Percentiles rank a stretch among this genome's conserved stretches.
phyloP scores from a whole-genome alignment of 2,888 invertebrate genomes.

The Aspidiotus rigidus region DNA sequence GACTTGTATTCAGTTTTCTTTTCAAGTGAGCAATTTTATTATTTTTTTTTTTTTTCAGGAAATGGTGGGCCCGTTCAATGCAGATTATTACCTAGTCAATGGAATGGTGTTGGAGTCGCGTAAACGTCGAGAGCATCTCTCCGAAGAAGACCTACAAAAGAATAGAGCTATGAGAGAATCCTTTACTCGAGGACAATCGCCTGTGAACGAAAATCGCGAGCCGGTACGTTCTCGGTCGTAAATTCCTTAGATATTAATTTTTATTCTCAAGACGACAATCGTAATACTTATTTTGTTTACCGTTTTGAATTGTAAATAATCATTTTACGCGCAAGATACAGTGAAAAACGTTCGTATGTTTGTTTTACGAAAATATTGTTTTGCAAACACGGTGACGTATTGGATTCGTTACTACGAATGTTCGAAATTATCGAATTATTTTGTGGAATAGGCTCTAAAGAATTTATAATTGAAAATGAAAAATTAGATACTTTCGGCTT shows the following conservation, averaged over 20 bases:
- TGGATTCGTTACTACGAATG: too few relatives aligned
- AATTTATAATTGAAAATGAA: too few relatives aligned
- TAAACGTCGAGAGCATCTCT: slow-evolving; percentile 90
- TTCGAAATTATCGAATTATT: too few relatives aligned
- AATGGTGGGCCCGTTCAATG: slow-evolving; percentile 83
- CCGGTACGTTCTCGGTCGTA: slow-evolving; percentile 3
- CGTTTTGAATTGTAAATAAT: too few relatives aligned
- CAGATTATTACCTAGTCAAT: slow-evolving; percentile 85
- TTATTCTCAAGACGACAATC: neutral
- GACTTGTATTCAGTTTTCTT: neutral
- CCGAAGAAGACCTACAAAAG: slow-evolving; percentile 90
- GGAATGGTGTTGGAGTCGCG: slow-evolving; percentile 85
- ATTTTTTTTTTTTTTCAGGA: slow-evolving; percentile 51
- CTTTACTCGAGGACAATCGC: slow-evolving; percentile 75
- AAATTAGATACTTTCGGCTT: too few relatives aligned
- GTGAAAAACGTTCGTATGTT: too few relatives aligned
- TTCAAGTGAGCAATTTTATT: neutral
- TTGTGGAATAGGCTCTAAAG: too few relatives aligned
- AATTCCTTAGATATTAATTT: neutral
- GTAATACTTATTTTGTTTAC: too few relatives aligned
- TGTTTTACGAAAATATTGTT: too few relatives aligned
- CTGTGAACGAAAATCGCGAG: slow-evolving; percentile 36
- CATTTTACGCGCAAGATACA: too few relatives aligned
- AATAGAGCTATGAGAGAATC: slow-evolving; percentile 87
- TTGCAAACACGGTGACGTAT: too few relatives aligned